Conservation (phyloP, 2,797 vertebrate genomes). For the Linurgus olivaceus region DNA sequence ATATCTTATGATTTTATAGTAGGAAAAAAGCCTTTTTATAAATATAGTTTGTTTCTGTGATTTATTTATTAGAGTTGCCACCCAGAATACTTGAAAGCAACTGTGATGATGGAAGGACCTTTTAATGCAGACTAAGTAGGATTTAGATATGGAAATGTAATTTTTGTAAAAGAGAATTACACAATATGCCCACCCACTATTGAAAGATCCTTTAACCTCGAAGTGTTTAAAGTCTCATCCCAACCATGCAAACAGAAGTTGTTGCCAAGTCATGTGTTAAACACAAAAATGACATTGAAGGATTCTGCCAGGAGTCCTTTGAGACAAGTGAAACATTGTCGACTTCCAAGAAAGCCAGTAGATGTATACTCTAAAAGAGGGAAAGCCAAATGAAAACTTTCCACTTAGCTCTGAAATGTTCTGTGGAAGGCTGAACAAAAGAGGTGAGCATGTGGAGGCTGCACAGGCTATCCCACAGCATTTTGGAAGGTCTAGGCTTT, state of each 20-base stretch:
- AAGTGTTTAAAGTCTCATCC: constrained; percentile 51
- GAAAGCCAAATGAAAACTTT: constrained; percentile 61
- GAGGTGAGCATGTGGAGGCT: background rate
- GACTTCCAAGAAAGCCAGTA: constrained; percentile 55
- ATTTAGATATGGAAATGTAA: constrained; percentile 19
- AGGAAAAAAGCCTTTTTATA: background rate
- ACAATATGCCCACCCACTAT: constrained; percentile 50
- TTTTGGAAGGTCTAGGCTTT: background rate
- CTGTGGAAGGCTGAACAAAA: constrained; percentile 42
- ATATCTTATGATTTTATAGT: background rate
- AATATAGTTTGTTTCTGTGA: background rate
- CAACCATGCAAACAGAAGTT: constrained; percentile 16
- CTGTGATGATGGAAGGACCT: background rate
- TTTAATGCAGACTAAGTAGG: background rate
- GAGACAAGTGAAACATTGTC: constrained; percentile 50
- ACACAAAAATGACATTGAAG: constrained; percentile 48
- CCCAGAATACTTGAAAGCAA: constrained; percentile 13
- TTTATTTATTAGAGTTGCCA: constrained; percentile 8
- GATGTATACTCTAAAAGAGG: constrained; percentile 29
- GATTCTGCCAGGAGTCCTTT: background rate
- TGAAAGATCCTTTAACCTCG: constrained; percentile 34
- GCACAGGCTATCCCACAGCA: background rate
- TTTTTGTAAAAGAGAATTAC: constrained; percentile 1
- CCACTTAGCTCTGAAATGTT: background rate
- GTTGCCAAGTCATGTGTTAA: constrained; percentile 16